Percentiles rank a stretch among this genome's conserved stretches.
Conservation (phyloP, 2,888 invertebrate genomes). For the Balanococcus diminutus region DNA sequence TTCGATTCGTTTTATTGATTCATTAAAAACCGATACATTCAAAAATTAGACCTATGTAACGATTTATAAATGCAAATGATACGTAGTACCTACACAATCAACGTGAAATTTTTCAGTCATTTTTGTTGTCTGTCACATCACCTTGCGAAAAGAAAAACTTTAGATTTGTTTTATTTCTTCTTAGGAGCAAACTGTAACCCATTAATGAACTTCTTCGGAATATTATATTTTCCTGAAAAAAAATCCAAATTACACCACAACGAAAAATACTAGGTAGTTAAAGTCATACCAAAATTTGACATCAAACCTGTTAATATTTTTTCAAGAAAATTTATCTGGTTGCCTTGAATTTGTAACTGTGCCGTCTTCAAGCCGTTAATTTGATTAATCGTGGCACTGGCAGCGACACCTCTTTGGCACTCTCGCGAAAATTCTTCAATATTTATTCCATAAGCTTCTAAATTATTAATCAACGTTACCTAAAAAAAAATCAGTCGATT, state of each 20-base stretch:
- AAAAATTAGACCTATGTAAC: no score
- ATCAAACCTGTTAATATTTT: constrained; percentile 65
- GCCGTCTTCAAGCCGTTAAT: constrained; percentile 74
- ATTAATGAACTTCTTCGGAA: constrained; percentile 76
- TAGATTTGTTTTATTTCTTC: constrained; percentile 53
- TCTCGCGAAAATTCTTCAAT: constrained; percentile 77
- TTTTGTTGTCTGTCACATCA: not conserved
- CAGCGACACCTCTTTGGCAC: constrained; percentile 85
- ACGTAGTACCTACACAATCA: no score
- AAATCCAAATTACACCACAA: no score
- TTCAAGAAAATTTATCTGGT: constrained; percentile 74
- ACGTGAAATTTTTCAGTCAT: no score
- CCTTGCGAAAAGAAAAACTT: not conserved
- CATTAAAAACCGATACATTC: no score
- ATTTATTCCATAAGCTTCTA: constrained; percentile 85
- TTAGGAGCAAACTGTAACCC: constrained; percentile 68
- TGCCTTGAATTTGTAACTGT: constrained; percentile 88
- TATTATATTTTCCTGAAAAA: constrained; percentile 75
- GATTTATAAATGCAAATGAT: no score
- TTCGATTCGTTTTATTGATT: no score
- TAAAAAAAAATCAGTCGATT: constrained; percentile 59
- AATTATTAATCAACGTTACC: constrained; percentile 87
- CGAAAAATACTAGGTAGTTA: no score
- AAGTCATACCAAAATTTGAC: constrained; percentile 59
- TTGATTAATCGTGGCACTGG: constrained; percentile 80